Conservation (phyloP, 2,113 vertebrate species). For the Hypomesus transpacificus region DNA sequence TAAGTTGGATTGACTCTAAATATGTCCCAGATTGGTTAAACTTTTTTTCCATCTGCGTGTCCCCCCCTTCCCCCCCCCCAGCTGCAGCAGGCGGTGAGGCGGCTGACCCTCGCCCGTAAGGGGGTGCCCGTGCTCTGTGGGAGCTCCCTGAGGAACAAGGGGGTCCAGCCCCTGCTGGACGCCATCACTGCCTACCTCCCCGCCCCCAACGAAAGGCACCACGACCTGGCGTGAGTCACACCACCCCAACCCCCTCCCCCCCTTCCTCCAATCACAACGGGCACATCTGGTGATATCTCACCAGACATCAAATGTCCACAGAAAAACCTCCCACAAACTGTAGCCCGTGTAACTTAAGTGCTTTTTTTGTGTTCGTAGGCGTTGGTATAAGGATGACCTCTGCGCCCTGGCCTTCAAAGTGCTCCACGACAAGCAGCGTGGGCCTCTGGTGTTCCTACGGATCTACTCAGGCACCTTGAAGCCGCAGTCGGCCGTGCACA, state of each 20-base stretch:
- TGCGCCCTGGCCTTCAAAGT: constrained; percentile 97
- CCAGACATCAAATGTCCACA: neutral
- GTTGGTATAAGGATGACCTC: constrained; percentile 87
- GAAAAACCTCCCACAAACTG: neutral
- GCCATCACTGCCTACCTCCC: constrained; percentile 86
- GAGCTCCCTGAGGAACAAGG: constrained; percentile 91
- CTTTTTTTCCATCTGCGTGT: neutral
- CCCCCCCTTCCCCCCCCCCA: neutral
- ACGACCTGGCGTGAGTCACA: constrained; percentile 84
- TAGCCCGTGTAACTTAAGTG: neutral
- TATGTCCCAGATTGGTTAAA: too few relatives aligned
- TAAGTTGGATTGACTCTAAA: too few relatives aligned
- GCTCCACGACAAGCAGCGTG: constrained; percentile 91
- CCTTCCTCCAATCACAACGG: neutral
- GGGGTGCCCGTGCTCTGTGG: constrained; percentile 92
- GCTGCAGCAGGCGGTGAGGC: constrained; percentile 83
- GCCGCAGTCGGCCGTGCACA: constrained; percentile 85
- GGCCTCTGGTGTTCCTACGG: constrained; percentile 89
- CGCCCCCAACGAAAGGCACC: constrained; percentile 80
- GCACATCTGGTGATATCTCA: neutral
- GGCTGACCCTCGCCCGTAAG: constrained; percentile 80
- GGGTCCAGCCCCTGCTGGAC: constrained; percentile 89
- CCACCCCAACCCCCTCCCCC: neutral
- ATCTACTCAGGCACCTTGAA: constrained; percentile 92
- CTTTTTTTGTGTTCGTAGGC: constrained; percentile 66